phyloP scores from a whole-genome alignment of 2,888 invertebrate species.

The Diachrysia chrysitis region DNA sequence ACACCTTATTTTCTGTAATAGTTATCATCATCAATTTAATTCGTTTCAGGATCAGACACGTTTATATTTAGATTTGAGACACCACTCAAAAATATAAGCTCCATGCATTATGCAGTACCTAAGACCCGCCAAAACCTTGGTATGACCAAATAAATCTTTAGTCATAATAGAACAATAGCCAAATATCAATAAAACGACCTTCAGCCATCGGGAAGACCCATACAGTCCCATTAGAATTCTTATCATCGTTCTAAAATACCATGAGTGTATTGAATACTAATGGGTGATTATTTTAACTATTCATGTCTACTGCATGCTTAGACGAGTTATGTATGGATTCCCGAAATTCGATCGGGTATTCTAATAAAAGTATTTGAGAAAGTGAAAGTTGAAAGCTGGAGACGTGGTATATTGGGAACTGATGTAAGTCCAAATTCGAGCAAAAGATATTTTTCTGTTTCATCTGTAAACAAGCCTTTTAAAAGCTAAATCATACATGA shows the following conservation, averaged over 20 bases:
- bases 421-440: neutral
- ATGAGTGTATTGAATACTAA: constrained; percentile 55
- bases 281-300: constrained; percentile 38
- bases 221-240: constrained; percentile 39
- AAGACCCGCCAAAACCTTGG: constrained; percentile 29
- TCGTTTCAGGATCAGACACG: no score
- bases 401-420: no score
- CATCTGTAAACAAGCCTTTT: neutral
- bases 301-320: constrained; percentile 20
- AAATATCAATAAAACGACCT: constrained; percentile 46
- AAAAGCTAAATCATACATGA: neutral
- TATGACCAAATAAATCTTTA: constrained; percentile 27
- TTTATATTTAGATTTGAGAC: neutral
- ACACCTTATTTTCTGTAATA: no score
- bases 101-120: constrained; percentile 5
- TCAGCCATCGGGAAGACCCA: constrained; percentile 48
- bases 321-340: constrained; percentile 27
- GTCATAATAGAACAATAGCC: constrained; percentile 44
- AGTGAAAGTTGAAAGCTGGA: constrained; percentile 22
- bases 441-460: neutral
- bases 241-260: constrained; percentile 52
- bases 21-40: no score
- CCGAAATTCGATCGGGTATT: constrained; percentile 15
- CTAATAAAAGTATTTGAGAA: neutral
- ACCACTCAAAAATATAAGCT: neutral